A percentile compares a stretch with the other conserved stretches of the same genome.
phyloP scores from a whole-genome alignment of 2,113 vertebrate genomes.

The Pomatostomus ruficeps region DNA sequence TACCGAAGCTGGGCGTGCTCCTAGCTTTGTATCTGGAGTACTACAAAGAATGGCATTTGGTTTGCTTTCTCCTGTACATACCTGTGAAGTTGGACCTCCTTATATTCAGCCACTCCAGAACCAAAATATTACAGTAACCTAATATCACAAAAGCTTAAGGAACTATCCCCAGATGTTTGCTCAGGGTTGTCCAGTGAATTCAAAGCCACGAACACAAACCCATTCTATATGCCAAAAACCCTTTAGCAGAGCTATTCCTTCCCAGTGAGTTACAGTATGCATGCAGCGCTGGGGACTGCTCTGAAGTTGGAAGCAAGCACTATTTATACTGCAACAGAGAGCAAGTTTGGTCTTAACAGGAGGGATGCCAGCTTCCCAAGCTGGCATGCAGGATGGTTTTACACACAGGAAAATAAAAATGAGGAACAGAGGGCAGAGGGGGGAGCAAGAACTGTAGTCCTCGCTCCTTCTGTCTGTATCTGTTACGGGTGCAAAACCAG shows the following conservation, averaged over 20 bases:
- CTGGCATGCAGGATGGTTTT: constrained; percentile 39
- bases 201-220: background rate
- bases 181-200: background rate
- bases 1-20: background rate
- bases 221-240: background rate
- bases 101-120: background rate
- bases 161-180: background rate
- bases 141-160: background rate
- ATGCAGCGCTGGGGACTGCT: background rate
- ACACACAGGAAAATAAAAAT: constrained; percentile 21
- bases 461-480: constrained; percentile 31
- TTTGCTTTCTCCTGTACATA: background rate
- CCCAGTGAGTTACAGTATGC: background rate
- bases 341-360: constrained; percentile 49
- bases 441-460: constrained; percentile 27
- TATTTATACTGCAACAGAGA: constrained; percentile 51
- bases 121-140: background rate
- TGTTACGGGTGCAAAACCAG: background rate
- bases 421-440: constrained; percentile 38
- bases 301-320: constrained; percentile 39
- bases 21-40: background rate
- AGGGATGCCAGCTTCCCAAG: constrained; percentile 52
- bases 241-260: background rate
- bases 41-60: constrained; percentile 20
- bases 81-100: background rate